Evolutionary conservation across 2,888 invertebrate species (phyloP), one percentile per base, ranked within the genome.

Genomic region (Acheta domesticus): DNA sequence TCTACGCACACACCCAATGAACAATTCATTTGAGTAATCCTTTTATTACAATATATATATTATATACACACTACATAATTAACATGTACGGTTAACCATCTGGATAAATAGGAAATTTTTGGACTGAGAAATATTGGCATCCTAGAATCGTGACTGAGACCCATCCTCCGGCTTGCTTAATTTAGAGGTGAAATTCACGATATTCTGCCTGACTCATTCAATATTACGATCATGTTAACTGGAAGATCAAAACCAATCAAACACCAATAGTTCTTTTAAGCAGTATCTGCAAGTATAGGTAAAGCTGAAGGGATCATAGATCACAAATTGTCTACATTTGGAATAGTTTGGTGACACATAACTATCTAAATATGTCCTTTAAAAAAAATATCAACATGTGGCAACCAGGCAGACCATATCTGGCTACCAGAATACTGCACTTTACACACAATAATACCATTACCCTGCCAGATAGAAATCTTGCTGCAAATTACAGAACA

Each of bases 1-100:
- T 77, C 80, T 79, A 80, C 49, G 76, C 79, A 79, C 79, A 80
- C 79, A 80, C 75, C 79, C 77, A 77, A 74, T 77, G 49, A 79
- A 80, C 79, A 79, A 50, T 62, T 78, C 74, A 78, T 16, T 16
- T n/a, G 77, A 50, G 74, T 74, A 76, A 49, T 48, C 48, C 48
- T 76, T 49, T 78, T 48, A 20, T 78, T 62, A 76, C 76, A 36
- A 75, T 75, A 75, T 62, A 48, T 75, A 62, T 76, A 79, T 62
- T 62, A 48, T 75, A 62, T 76, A 79, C 76, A 50, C 76, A 79
- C 78, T 78, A 78, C 78, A 73, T 75, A 62, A 78, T 78, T 78
- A 50, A 78, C 78, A 78, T 62, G 21, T 77, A 77, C 20, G 49
- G 49, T 48, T 77, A n/a, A 77, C 48, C n/a, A 49, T 21, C 49